Evolutionary conservation across 2,888 invertebrate genomes (phyloP).

Genomic region (Protophormia terraenovae): DNA sequence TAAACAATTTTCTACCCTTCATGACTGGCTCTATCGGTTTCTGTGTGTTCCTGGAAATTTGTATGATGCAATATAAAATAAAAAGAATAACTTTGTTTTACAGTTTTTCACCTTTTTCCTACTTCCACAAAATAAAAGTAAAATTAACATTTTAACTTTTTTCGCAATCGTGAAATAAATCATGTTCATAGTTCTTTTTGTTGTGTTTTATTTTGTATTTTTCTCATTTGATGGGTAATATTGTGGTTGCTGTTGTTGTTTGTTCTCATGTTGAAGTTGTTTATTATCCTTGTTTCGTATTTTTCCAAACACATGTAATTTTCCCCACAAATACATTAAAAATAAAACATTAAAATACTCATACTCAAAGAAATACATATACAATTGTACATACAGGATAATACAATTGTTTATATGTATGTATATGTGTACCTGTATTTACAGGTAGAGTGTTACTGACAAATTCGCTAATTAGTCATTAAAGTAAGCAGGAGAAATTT

Average conservation of each 20-base stretch:
- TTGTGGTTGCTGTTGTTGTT: neutral
- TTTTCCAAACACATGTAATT: conserved; percentile 9
- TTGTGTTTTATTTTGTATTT: neutral
- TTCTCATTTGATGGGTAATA: neutral
- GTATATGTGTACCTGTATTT: neutral
- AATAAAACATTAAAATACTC: conserved; percentile 1
- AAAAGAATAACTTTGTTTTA: conserved; percentile 1
- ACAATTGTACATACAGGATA: neutral
- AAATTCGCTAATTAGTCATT: conserved; percentile 59
- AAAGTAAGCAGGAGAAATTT: conserved; percentile 23
- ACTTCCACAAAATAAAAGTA: neutral
- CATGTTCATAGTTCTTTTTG: conserved; percentile 22
- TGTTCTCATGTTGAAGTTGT: conserved; percentile 20
- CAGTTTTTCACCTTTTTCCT: neutral
- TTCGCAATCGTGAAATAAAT: conserved; percentile 42
- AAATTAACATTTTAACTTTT: conserved; percentile 42
- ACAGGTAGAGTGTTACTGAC: conserved; percentile 53
- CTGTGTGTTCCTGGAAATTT: neutral
- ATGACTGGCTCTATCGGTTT: neutral
- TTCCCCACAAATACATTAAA: conserved; percentile 23
- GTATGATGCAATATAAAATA: neutral
- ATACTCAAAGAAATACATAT: neutral
- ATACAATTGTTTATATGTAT: neutral
- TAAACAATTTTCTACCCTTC: neutral
- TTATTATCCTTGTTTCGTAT: conserved; percentile 35